phyloP scores from a whole-genome alignment of 2,797 vertebrate species.

The Cynopterus sphinx region DNA sequence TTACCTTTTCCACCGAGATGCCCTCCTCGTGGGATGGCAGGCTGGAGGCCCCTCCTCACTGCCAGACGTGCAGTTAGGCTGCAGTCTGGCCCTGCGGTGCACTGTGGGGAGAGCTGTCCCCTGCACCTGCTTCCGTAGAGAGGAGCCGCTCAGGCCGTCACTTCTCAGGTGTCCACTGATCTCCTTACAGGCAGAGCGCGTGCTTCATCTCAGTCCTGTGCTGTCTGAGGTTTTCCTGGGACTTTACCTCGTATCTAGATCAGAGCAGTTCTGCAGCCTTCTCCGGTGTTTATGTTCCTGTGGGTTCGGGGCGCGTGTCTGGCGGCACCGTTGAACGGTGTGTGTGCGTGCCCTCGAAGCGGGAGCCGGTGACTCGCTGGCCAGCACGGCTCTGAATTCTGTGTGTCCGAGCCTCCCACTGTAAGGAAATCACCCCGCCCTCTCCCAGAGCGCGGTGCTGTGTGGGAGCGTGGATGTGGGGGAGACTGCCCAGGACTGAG shows the following conservation, averaged over 20 bases:
- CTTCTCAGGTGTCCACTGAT: background rate
- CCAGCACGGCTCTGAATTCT: no score
- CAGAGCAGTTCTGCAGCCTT: background rate
- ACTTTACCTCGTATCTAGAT: background rate
- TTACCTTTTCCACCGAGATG: constrained; percentile 13
- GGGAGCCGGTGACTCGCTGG: no score
- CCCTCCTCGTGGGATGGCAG: background rate
- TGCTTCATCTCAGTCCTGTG: background rate
- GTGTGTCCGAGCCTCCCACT: no score
- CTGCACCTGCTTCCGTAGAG: background rate
- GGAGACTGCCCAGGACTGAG: no score
- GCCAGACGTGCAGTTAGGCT: background rate
- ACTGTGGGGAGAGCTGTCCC: background rate
- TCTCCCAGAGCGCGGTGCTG: no score
- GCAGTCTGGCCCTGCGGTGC: background rate
- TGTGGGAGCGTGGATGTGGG: no score
- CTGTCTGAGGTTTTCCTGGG: background rate
- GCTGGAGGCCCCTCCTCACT: background rate
- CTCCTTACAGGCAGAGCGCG: background rate
- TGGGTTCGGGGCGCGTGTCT: background rate
- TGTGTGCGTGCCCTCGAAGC: no score
- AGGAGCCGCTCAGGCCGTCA: background rate
- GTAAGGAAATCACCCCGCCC: no score
- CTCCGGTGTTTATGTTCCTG: background rate
- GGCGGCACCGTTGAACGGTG: background rate